Evolutionary conservation across 2,888 invertebrate genomes (phyloP), one percentile per base, ranked within the genome.

Genomic region (Dynastes maya): DNA sequence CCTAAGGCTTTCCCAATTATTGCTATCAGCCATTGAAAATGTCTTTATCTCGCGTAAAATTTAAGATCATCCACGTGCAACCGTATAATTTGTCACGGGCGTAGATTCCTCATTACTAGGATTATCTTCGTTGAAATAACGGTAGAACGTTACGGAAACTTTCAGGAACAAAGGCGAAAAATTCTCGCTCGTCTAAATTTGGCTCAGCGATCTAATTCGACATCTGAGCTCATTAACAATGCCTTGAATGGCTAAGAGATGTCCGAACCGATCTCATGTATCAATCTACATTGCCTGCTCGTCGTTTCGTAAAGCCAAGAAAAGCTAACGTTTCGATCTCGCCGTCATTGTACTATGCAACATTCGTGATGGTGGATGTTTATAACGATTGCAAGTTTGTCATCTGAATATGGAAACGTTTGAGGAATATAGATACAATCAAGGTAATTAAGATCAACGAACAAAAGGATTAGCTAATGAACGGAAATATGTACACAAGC

Each of bases 191-290:
- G 51, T 65, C 76, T 76, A 64, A 64, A 76, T 76, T 76, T 76
- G 76, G 77, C 58, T 77, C 51, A 63, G 29, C 63, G 70, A 77
- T 77, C 77, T 77, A 68, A 77, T 77, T 77, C 77, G 67, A 71
- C 71, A 77, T 77, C 71, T 40, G 61, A 71, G 77, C 71, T 77
- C 77, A 77, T 77, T 77, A 77, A 77, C 68, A 77, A 70, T 61
- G 70, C 77, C 70, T 45, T 61, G 77, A 77, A 77, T 77, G 77
- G 77, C 29, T 77, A 77, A 65, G 55, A 68, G 70, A 77, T 70
- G 70, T 77, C 61, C 32, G 37, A 55, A 71, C 58, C 37, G 55
- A 71, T 71, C 71, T 71, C 71, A 37, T 55, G 16, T 40, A 71
- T 71, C 71, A 71, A 71, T 71, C 71, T 71, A 37, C 55, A 22